These are phyloP conservation scores for Streptopelia turtur DNA, from an alignment of 2,797 vertebrate genomes.

Conservation along the genomic window DNA sequence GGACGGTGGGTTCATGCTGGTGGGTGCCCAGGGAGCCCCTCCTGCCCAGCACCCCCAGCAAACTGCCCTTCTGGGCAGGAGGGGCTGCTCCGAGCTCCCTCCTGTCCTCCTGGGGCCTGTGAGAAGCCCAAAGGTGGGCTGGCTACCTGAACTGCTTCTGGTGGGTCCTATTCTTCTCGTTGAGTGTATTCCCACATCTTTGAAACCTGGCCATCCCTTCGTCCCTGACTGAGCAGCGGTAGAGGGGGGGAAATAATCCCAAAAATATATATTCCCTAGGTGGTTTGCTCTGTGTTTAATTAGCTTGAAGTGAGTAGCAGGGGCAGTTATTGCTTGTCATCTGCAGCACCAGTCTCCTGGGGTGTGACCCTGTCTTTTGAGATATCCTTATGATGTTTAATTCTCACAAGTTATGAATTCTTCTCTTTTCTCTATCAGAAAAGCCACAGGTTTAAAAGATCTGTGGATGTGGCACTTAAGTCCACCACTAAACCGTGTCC, in stretches of 20 bases:
- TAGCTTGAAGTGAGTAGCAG: neutral
- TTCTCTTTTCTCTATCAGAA: fast-evolving
- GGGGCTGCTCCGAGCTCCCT: neutral
- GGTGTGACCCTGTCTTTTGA: neutral
- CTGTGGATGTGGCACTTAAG: too few species aligned
- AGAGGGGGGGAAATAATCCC: too few species aligned
- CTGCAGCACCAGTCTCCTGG: neutral
- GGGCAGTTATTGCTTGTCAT: neutral
- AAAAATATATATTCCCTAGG: neutral
- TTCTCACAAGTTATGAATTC: neutral
- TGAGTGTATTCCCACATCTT: neutral
- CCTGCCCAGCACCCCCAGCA: neutral
- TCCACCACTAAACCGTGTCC: too few species aligned
- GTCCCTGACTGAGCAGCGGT: neutral
- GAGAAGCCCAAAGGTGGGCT: neutral
- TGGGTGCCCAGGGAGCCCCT: neutral
- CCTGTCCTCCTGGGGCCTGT: neutral
- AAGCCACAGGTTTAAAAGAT: neutral
- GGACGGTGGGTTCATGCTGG: fast-evolving
- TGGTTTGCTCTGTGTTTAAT: neutral
- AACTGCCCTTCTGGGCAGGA: neutral
- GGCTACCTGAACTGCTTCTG: neutral
- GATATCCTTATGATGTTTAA: neutral
- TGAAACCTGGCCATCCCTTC: neutral
- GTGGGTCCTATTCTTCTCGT: neutral